These are phyloP conservation scores for Cheumatopsyche charites DNA, from an alignment of 1,140 invertebrate genomes.

Conservation along the genomic window DNA sequence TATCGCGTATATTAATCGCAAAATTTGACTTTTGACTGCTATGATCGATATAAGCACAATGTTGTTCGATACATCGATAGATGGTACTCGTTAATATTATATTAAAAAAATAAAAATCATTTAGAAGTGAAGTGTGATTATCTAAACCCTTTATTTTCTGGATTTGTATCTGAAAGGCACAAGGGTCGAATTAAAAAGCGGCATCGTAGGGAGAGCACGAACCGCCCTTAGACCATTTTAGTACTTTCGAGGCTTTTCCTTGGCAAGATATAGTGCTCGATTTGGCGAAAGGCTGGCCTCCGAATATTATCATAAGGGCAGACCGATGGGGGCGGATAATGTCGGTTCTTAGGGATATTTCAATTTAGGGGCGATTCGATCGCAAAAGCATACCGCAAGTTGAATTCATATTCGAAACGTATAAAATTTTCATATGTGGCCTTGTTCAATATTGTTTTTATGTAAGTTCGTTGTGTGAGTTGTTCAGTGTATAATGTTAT, in stretches of 20 bases:
- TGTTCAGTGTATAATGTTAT: no score
- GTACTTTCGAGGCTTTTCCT: neutral
- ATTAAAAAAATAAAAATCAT: no score
- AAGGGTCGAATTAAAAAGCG: slow-evolving; percentile 16
- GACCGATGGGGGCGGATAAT: neutral
- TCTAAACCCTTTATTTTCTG: slow-evolving; percentile 39
- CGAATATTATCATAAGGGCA: slow-evolving; percentile 22
- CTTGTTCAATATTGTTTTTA: no score
- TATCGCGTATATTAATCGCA: no score
- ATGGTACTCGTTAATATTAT: no score
- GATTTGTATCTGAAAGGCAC: slow-evolving; percentile 23
- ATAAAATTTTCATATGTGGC: no score
- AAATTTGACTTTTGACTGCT: no score
- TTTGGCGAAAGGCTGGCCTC: slow-evolving; percentile 16
- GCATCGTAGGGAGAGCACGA: neutral
- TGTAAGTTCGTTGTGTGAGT: no score
- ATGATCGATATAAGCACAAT: no score
- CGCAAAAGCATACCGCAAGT: neutral
- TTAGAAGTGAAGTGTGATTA: no score
- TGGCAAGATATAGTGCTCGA: slow-evolving; percentile 16
- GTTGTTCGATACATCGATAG: no score
- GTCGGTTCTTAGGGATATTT: slow-evolving; percentile 22
- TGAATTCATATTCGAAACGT: neutral
- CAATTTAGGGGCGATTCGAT: slow-evolving; percentile 22
- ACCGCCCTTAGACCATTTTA: neutral